Conservation (phyloP, 53 echinoderm and acorn worm species). For the Holothuria scabra region DNA sequence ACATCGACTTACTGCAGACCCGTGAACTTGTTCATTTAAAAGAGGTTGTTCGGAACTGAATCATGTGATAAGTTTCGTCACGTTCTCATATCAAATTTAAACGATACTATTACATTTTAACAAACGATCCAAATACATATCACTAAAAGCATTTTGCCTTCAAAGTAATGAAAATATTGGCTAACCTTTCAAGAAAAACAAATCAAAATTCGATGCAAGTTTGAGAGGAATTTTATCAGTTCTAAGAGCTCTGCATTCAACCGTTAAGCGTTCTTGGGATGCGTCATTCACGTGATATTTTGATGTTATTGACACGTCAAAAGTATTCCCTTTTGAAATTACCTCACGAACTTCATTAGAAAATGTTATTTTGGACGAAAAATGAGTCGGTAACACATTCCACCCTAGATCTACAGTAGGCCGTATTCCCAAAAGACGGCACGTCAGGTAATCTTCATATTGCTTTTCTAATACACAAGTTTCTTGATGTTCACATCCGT, state of each 20-base stretch:
- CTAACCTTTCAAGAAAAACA: background rate
- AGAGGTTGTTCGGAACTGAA: too few relatives aligned
- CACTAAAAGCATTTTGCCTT: too few relatives aligned
- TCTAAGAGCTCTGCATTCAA: background rate
- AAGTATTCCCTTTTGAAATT: background rate
- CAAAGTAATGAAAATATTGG: too few relatives aligned
- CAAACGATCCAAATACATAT: too few relatives aligned
- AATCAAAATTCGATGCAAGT: slow-evolving; percentile 12
- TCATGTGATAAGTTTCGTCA: too few relatives aligned
- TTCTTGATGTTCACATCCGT: slow-evolving; percentile 7
- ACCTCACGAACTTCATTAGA: background rate
- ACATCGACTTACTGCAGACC: too few relatives aligned
- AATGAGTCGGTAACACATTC: background rate
- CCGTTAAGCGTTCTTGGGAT: background rate
- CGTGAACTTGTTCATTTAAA: too few relatives aligned
- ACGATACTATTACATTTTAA: too few relatives aligned
- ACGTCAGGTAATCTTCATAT: background rate
- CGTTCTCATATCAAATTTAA: too few relatives aligned
- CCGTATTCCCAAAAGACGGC: background rate
- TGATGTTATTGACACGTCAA: background rate
- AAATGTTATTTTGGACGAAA: background rate
- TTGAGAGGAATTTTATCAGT: background rate
- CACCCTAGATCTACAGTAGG: background rate
- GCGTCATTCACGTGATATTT: background rate
- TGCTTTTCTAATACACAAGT: background rate